Percentiles rank a stretch among this genome's conserved stretches.
Conservation (phyloP, 2,113 vertebrate genomes). For the Isichthys henryi region DNA sequence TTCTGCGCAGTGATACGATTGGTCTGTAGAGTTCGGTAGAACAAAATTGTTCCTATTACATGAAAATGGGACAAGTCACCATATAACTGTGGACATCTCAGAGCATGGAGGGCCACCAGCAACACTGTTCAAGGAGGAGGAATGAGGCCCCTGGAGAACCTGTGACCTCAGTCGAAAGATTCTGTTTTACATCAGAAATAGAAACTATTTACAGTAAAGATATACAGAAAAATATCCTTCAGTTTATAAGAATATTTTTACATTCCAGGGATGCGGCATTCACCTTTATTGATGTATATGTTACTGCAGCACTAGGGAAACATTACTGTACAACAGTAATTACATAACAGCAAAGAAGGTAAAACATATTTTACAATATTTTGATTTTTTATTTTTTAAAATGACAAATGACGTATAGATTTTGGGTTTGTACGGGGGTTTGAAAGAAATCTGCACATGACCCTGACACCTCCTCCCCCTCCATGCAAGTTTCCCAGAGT, state of each 20-base stretch:
- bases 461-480: too few relatives aligned
- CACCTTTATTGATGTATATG: too few relatives aligned
- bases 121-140: neutral
- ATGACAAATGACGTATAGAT: neutral
- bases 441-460: neutral
- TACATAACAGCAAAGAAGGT: neutral
- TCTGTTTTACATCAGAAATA: too few relatives aligned
- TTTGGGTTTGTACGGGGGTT: neutral
- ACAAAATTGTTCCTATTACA: neutral
- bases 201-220: too few relatives aligned
- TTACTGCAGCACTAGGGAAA: neutral
- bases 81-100: neutral
- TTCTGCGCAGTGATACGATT: neutral
- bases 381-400: neutral
- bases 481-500: neutral
- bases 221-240: too few relatives aligned
- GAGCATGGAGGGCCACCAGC: neutral
- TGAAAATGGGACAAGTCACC: neutral
- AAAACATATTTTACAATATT: neutral
- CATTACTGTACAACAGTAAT: neutral
- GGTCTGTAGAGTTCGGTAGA: neutral
- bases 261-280: too few relatives aligned
- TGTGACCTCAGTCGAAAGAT: too few relatives aligned
- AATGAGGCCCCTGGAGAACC: neutral
- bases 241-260: too few relatives aligned